phyloP scores from a whole-genome alignment of 2,797 vertebrate genomes.

The Oreochromis grahami region DNA sequence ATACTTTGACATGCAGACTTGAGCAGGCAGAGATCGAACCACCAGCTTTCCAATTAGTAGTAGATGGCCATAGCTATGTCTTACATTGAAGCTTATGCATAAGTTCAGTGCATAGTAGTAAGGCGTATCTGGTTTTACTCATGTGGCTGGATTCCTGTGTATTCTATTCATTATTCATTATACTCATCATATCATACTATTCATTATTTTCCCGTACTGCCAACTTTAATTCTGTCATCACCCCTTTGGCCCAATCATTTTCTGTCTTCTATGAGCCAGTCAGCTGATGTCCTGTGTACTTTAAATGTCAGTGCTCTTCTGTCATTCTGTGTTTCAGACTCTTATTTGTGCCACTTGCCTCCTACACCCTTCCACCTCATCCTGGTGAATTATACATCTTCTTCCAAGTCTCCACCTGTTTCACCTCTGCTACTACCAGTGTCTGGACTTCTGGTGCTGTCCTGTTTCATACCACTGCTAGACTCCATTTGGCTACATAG shows the following conservation, averaged over 20 bases:
- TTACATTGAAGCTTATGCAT: neutral
- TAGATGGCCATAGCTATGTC: neutral
- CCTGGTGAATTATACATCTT: neutral
- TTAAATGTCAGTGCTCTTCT: neutral
- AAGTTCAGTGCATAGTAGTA: neutral
- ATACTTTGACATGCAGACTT: neutral
- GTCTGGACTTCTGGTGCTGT: neutral
- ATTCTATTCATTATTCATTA: neutral
- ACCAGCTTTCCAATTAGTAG: neutral
- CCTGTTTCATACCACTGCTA: neutral
- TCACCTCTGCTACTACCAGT: accelerated
- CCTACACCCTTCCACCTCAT: neutral
- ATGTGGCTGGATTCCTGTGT: neutral
- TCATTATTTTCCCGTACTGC: accelerated
- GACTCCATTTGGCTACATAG: neutral
- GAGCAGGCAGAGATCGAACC: neutral
- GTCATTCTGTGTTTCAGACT: neutral
- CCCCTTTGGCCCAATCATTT: accelerated
- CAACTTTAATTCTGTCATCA: neutral
- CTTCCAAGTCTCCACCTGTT: neutral
- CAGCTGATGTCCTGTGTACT: neutral
- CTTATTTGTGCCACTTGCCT: neutral
- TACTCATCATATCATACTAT: neutral
- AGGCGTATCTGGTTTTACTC: neutral
- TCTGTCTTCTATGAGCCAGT: neutral